These are phyloP conservation scores for Actinia tenebrosa DNA, from an alignment of 64 coral and sea anemone species.

Conservation along the genomic window DNA sequence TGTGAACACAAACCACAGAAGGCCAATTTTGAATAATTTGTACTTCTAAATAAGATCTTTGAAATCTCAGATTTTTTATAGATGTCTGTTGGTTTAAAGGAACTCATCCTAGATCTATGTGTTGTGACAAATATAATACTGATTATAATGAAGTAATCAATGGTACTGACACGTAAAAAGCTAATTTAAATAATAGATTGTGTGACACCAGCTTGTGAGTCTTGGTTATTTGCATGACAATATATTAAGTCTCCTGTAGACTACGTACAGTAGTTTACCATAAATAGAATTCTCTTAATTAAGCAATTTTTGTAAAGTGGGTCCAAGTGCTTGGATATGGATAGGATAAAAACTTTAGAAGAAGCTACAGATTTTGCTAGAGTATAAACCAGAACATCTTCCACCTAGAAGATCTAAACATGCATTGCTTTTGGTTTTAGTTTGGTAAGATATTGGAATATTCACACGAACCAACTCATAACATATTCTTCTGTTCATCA, in stretches of 20 bases:
- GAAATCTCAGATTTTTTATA: too few relatives aligned
- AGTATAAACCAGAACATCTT: not conserved
- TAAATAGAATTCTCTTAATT: not conserved
- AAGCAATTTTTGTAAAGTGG: not conserved
- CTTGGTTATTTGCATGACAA: not conserved
- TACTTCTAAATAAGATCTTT: too few relatives aligned
- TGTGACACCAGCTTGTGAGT: not conserved
- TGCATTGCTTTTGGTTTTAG: not conserved
- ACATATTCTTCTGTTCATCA: not conserved
- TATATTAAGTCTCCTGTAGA: not conserved
- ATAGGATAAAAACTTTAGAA: not conserved
- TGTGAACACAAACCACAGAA: too few relatives aligned
- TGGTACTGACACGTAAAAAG: not conserved
- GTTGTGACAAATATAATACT: too few relatives aligned
- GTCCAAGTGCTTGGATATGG: not conserved
- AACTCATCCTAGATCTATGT: too few relatives aligned
- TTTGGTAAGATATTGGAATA: not conserved
- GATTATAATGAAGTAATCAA: too few relatives aligned
- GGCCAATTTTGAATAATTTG: too few relatives aligned
- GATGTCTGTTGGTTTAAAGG: too few relatives aligned
- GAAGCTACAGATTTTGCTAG: not conserved
- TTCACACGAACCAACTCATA: not conserved
- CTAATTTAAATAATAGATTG: not conserved
- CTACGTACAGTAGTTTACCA: not conserved
- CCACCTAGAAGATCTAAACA: not conserved